phyloP scores from a whole-genome alignment of 1,140 invertebrate species.

The Trinorchestia longiramus region DNA sequence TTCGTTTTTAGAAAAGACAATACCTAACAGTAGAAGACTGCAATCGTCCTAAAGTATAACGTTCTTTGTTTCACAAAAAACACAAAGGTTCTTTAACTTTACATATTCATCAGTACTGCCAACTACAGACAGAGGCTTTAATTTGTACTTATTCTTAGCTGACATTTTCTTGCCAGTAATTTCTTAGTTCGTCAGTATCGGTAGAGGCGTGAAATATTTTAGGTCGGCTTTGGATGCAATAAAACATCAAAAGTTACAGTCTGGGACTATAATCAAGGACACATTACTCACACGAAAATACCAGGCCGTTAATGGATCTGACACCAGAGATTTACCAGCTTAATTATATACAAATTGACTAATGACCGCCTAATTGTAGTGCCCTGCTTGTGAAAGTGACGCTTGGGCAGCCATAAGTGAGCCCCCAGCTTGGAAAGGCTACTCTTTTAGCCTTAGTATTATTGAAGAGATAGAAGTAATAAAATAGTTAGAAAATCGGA shows the following conservation, averaged over 20 bases:
- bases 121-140: neutral
- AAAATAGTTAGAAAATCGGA: neutral
- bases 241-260: constrained; percentile 40
- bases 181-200: neutral
- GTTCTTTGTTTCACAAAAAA: no score
- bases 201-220: constrained; percentile 15
- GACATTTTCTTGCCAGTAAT: neutral
- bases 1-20: neutral
- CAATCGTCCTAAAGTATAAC: no score
- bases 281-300: constrained; percentile 38
- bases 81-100: neutral
- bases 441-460: neutral
- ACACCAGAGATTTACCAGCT: constrained; percentile 42
- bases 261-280: constrained; percentile 6
- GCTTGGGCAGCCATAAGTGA: constrained; percentile 3
- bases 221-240: neutral
- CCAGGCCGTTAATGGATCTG: constrained; percentile 50
- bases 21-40: neutral
- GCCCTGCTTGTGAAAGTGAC: constrained; percentile 33
- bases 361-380: constrained; percentile 51
- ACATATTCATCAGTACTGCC: neutral
- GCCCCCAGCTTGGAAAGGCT: neutral
- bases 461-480: neutral
- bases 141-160: neutral
- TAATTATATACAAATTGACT: constrained; percentile 50